A percentile compares a stretch with the other conserved stretches of the same genome.
These are phyloP conservation scores for Sebastes diploproa DNA, from an alignment of 2,797 vertebrate species.

Conservation along the genomic window DNA sequence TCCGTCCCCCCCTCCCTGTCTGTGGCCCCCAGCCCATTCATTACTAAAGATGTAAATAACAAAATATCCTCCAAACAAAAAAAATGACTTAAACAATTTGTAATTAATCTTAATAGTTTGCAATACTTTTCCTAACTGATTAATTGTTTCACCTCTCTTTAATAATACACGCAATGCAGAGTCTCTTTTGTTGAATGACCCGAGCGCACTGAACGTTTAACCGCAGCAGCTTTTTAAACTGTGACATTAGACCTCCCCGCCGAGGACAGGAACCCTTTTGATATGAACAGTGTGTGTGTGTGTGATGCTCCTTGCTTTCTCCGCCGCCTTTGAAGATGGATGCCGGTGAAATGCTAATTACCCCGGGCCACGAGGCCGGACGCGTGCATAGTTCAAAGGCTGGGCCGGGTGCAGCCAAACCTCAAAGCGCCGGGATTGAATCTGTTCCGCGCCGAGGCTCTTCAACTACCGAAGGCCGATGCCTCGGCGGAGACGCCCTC, in stretches of 20 bases:
- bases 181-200: conserved; percentile 9
- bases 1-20: neutral
- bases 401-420: conserved; percentile 48
- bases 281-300: conserved; percentile 44
- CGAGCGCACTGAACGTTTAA: conserved; percentile 28
- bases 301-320: conserved; percentile 49
- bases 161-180: neutral
- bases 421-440: conserved; percentile 70
- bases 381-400: conserved; percentile 73
- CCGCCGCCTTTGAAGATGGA: conserved; percentile 75
- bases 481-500: conserved; percentile 51
- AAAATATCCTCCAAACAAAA: neutral
- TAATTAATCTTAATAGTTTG: neutral
- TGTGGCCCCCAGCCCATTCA: neutral
- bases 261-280: conserved; percentile 60
- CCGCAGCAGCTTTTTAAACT: conserved; percentile 55
- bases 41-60: neutral
- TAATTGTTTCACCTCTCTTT: neutral
- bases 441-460: conserved; percentile 70
- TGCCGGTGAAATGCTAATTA: conserved; percentile 77
- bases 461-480: conserved; percentile 52
- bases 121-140: neutral
- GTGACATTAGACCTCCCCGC: conserved; percentile 55
- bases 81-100: neutral
- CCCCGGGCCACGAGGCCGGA: conserved; percentile 56